Base-by-base conservation (phyloP, 2,797 vertebrate genomes). In the Margarornis squamiger region DNA sequence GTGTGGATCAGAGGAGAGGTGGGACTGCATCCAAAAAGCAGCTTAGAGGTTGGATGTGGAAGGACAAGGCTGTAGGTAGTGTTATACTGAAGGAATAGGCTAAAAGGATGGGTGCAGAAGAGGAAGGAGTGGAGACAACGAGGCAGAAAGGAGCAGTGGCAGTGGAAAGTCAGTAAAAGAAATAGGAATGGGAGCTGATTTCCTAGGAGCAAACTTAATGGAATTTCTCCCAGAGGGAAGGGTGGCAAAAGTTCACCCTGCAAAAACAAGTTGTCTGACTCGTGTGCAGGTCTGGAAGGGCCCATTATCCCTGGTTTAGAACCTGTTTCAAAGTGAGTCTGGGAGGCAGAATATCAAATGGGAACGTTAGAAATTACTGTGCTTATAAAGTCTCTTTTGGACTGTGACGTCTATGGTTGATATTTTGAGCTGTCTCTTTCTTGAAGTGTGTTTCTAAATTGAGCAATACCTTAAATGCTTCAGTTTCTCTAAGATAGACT, bases 161-260 rank as follows among this genome's bases (percentile, higher is more conserved):
- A 62, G 61, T 79, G 58, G 41, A 23, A 88, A 76, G 61, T 61
- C 65, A 62, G 58, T 49, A 48, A 20, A 68, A 86, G 54, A 49
- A 73, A 16, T 10, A 52, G 48, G 30, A n/a, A 17, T 58, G 43
- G 45, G 59, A 94, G 66, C 52, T 70, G 77, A 43, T 70, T 95
- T 94, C 79, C 88, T 86, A 10, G 90, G 86, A 88, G 51, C 7
- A 0, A 52, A 76, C 26, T 55, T 4, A 3, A 26, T 83, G 66
- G 73, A 78, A 86, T 93, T 88, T 81, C 54, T 95, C 94, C 94
- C 76, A 86, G 93, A 84, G 90, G 86, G 93, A 77, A 94, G 88
- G 79, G 92, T 94, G 92, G 88, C 92, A 84, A 58, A 88, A 94
- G 86, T 90, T 95, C 83, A 93, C 63, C 46, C 62, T 73, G 63